phyloP scores from a whole-genome alignment of 1,140 invertebrate genomes.

The Drosophila equinoxialis region DNA sequence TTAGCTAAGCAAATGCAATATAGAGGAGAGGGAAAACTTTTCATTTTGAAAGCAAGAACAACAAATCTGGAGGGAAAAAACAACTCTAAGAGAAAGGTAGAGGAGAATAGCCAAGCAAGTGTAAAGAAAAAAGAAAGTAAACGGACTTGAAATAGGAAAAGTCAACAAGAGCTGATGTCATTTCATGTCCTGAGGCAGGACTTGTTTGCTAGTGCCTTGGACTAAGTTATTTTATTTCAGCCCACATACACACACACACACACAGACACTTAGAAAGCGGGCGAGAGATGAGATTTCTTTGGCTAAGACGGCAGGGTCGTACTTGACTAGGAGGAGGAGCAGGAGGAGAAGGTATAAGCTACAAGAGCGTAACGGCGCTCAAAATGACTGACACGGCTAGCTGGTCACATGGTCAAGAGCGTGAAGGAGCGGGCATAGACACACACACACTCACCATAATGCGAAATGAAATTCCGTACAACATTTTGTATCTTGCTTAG shows the following conservation, averaged over 20 bases:
- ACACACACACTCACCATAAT: conserved; percentile 35
- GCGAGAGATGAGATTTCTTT: conserved; percentile 76
- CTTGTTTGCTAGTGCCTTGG: conserved; percentile 52
- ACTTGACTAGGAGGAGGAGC: not conserved
- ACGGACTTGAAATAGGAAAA: conserved; percentile 80
- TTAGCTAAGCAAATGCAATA: conserved; percentile 54
- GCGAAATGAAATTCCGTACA: conserved; percentile 75
- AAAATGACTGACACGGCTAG: conserved; percentile 80
- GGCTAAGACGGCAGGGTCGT: not conserved
- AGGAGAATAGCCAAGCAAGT: conserved; percentile 46
- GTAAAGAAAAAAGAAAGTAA: conserved; percentile 75
- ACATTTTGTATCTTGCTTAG: conserved; percentile 81
- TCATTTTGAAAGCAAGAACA: conserved; percentile 53
- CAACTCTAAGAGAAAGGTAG: not conserved
- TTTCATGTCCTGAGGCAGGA: conserved; percentile 73
- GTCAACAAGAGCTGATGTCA: conserved; percentile 75
- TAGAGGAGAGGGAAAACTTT: conserved; percentile 63
- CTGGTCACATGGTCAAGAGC: conserved; percentile 79
- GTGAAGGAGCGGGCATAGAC: conserved; percentile 68
- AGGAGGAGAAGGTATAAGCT: not conserved
- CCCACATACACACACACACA: conserved; percentile 18
- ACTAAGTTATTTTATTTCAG: conserved; percentile 76
- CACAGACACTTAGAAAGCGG: conserved; percentile 26
- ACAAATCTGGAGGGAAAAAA: conserved; percentile 11
- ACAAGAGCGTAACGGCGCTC: conserved; percentile 77